A percentile compares a stretch with the other conserved stretches of the same genome.
These are phyloP conservation scores for Drosophila colorata DNA, from an alignment of 2,888 invertebrate genomes.

Conservation along the genomic window DNA sequence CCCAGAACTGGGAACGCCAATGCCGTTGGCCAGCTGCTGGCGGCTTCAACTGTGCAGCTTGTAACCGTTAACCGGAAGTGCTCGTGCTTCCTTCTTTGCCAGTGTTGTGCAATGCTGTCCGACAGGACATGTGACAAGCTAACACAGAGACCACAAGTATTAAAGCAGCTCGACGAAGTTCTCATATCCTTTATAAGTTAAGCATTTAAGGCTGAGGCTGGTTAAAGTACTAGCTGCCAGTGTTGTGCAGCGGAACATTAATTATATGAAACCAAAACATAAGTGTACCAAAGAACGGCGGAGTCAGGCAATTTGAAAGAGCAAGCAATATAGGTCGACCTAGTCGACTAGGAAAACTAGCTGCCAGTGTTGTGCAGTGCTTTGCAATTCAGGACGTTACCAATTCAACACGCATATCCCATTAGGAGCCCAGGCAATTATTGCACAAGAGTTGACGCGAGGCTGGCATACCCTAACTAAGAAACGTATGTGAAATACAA, in stretches of 20 bases:
- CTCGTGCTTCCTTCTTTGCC: conserved; percentile 13
- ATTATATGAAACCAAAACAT: too few relatives aligned
- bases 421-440: neutral
- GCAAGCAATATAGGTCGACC: neutral
- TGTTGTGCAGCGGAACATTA: neutral
- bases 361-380: neutral
- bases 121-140: conserved; percentile 28
- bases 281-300: neutral
- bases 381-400: neutral
- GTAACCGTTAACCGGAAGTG: conserved; percentile 35
- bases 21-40: conserved; percentile 11
- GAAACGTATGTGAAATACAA: neutral
- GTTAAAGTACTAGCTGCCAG: neutral
- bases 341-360: neutral
- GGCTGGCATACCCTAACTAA: neutral
- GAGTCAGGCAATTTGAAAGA: neutral
- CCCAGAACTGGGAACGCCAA: neutral
- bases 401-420: neutral
- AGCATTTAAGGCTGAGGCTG: neutral
- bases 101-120: conserved; percentile 25
- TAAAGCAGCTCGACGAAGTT: too few relatives aligned
- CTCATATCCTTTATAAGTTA: neutral
- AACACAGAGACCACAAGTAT: neutral
- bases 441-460: neutral
- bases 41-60: conserved; percentile 18